Evolutionary conservation across 2,888 invertebrate species (phyloP), one percentile per base, ranked within the genome.

Genomic region (Zhengitettix transpicula): DNA sequence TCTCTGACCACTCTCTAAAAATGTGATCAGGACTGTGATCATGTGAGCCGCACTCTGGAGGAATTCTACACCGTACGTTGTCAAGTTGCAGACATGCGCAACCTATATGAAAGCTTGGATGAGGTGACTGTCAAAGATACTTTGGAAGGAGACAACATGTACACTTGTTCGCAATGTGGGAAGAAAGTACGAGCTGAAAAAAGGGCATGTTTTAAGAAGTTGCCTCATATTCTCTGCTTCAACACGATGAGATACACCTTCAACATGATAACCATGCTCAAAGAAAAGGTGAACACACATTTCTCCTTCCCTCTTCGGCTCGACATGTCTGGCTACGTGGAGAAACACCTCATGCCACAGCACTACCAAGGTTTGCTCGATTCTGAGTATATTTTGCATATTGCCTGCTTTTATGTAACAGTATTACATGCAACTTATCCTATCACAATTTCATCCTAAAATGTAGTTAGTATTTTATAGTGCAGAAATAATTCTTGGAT

Each of bases 121-220:
- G 95, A 96, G 73, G 92, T 96, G n/a, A 95, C 95, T 0, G 94
- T 95, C 10, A 96, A 96, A 71, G 96, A 96, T 72, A 95, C 94
- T 40, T 75, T 96, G 1, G 96, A 96, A 73, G 96, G 96, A 55
- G 96, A 96, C 74, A 96, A 96, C 73, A 96, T 96, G 88, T 96
- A 96, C 73, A 96, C 94, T 0, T 96, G 96, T 72, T 93, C 93
- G 14, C 92, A 93, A 68, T 96, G 95, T 71, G 88, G 92, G 9
- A 89, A 88, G 69, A 96, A 96, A 80, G 96, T 96, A 53, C 79
- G 95, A 55, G 96, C 96, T 0, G 95, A 96, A 72, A 96, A 96
- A 72, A 77, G 90, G 84, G 94, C 94, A 0, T 95, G 95, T 71
- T 94, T 96, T 72, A 94, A 93, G 72, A 91, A 90, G 69, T 77